Conservation (phyloP, 1,140 invertebrate genomes). For the Platorchestia sp. region DNA sequence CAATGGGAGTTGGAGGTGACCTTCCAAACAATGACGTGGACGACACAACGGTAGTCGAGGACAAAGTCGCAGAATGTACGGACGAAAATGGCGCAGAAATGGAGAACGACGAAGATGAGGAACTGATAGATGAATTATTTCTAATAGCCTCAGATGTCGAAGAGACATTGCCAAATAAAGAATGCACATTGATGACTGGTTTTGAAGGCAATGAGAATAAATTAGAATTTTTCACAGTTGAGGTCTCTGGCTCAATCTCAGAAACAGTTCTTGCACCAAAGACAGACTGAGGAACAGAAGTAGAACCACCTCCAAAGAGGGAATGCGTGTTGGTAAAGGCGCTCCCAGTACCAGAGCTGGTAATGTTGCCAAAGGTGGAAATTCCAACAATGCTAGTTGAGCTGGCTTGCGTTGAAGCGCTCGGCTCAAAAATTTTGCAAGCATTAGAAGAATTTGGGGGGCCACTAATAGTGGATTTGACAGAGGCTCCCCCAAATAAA, state of each 20-base stretch:
- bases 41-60: neutral
- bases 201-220: neutral
- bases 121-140: neutral
- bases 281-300: neutral
- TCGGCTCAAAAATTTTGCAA: neutral
- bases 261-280: neutral
- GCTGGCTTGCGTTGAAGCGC: neutral
- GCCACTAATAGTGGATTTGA: neutral
- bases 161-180: slow-evolving; percentile 28
- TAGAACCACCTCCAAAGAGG: neutral
- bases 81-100: neutral
- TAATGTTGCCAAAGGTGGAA: neutral
- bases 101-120: neutral
- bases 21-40: neutral
- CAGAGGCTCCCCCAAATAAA: slow-evolving; percentile 11
- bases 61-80: neutral
- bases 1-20: neutral
- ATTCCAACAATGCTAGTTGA: neutral
- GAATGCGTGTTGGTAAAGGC: slow-evolving; percentile 12
- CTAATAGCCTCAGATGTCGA: neutral
- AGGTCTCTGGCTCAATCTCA: neutral
- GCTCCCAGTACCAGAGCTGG: no score
- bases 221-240: neutral
- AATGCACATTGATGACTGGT: neutral
- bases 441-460: neutral